A percentile compares a stretch with the other conserved stretches of the same genome.
phyloP scores from a whole-genome alignment of 1,140 invertebrate genomes.

The Metopolophium dirhodum region DNA sequence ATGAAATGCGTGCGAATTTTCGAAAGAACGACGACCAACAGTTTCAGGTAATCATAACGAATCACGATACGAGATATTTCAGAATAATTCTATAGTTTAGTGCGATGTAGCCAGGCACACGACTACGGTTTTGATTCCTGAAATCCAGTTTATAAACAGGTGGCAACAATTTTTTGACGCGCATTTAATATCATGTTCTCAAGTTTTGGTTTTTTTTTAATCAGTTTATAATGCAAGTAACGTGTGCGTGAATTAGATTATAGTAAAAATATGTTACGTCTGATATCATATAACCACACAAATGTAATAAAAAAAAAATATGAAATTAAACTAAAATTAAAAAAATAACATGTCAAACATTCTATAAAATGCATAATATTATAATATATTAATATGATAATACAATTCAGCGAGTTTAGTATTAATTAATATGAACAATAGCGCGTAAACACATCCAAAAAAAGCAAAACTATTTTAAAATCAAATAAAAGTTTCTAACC shows the following conservation, averaged over 20 bases:
- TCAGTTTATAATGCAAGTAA: too few relatives aligned
- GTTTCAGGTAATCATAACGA: not conserved
- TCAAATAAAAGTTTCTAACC: not conserved
- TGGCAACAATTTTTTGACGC: too few relatives aligned
- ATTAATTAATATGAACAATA: not conserved
- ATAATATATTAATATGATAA: not conserved
- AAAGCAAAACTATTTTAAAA: not conserved
- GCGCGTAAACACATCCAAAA: not conserved
- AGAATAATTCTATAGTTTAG: not conserved
- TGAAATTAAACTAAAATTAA: too few relatives aligned
- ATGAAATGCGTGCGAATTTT: too few relatives aligned
- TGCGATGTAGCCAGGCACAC: too few relatives aligned
- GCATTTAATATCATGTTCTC: too few relatives aligned
- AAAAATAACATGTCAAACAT: too few relatives aligned
- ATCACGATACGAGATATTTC: not conserved
- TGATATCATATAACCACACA: not conserved
- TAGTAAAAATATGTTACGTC: not conserved
- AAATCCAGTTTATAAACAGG: too few relatives aligned
- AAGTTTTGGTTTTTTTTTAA: too few relatives aligned
- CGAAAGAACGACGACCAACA: too few relatives aligned
- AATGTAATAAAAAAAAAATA: not conserved
- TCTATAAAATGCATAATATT: not conserved
- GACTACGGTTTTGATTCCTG: too few relatives aligned
- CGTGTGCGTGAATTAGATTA: not conserved
- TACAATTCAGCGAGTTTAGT: not conserved